Conservation (phyloP, 23 tunicate species). For the Corella eumyota region DNA sequence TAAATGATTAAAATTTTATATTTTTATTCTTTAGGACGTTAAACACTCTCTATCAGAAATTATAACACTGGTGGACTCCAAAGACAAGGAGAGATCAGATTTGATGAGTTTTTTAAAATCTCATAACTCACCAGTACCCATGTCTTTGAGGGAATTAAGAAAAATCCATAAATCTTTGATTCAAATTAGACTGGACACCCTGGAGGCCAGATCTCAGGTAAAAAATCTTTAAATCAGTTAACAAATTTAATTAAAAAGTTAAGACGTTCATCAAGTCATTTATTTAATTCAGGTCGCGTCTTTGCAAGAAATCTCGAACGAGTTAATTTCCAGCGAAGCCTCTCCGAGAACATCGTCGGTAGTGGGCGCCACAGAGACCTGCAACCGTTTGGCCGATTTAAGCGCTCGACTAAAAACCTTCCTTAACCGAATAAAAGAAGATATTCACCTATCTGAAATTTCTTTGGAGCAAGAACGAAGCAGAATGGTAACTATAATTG, state of each 20-base stretch:
- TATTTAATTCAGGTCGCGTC: constrained; percentile 19
- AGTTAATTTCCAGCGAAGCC: constrained; percentile 16
- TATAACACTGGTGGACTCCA: constrained; percentile 10
- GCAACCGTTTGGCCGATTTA: constrained; percentile 14
- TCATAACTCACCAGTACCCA: constrained; percentile 1
- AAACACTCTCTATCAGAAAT: neutral
- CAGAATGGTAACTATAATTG: constrained; percentile 17
- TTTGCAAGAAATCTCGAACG: constrained; percentile 30
- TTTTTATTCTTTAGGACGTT: constrained; percentile 2
- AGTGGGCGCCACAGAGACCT: constrained; percentile 35
- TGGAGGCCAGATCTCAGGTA: constrained; percentile 35
- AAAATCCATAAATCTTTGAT: constrained; percentile 24
- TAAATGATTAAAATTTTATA: too few relatives aligned
- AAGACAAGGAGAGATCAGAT: constrained; percentile 1
- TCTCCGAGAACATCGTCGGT: constrained; percentile 8
- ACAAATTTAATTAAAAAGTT: too few relatives aligned
- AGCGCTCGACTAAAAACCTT: constrained; percentile 19
- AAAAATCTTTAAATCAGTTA: neutral
- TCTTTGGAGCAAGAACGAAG: constrained; percentile 21
- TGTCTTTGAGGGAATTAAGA: constrained; percentile 2
- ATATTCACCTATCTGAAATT: constrained; percentile 29
- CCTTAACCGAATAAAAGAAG: constrained; percentile 32
- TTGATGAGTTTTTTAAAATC: neutral
- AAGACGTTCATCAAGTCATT: too few relatives aligned
- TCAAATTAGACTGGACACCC: constrained; percentile 25